Conservation (phyloP, 2,113 vertebrate species). For the Labeo rohita region DNA sequence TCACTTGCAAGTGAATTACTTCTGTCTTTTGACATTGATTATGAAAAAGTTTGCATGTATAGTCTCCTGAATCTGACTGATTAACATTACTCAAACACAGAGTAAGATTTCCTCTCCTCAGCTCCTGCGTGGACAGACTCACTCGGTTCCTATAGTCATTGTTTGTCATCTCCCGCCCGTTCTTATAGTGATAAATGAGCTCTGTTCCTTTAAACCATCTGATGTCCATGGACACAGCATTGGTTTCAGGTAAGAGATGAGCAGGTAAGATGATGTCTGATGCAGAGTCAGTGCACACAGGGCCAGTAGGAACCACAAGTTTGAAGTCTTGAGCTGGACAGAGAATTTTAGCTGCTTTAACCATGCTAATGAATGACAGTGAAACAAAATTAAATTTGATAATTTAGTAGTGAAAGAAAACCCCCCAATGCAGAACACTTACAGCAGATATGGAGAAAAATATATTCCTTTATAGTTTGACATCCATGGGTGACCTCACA, state of each 20-base stretch:
- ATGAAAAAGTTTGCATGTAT: slow-evolving; percentile 18
- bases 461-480: neutral
- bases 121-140: slow-evolving; percentile 33
- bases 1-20: neutral
- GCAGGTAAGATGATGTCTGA: neutral
- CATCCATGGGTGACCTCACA: neutral
- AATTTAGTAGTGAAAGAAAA: too few species aligned
- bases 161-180: neutral
- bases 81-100: slow-evolving; percentile 44
- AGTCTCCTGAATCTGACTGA: slow-evolving; percentile 32
- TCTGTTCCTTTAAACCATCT: neutral
- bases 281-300: neutral
- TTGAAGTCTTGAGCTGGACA: neutral
- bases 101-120: slow-evolving; percentile 52
- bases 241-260: slow-evolving; percentile 10
- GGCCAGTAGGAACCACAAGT: neutral
- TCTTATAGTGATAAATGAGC: neutral
- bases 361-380: too few species aligned
- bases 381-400: too few species aligned
- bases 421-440: neutral
- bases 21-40: neutral
- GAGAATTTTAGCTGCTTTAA: too few species aligned
- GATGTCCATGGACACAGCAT: neutral
- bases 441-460: neutral
- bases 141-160: neutral